A percentile compares a stretch with the other conserved stretches of the same genome.
phyloP scores from a whole-genome alignment of 2,797 vertebrate genomes.

The Anguilla obscura region DNA sequence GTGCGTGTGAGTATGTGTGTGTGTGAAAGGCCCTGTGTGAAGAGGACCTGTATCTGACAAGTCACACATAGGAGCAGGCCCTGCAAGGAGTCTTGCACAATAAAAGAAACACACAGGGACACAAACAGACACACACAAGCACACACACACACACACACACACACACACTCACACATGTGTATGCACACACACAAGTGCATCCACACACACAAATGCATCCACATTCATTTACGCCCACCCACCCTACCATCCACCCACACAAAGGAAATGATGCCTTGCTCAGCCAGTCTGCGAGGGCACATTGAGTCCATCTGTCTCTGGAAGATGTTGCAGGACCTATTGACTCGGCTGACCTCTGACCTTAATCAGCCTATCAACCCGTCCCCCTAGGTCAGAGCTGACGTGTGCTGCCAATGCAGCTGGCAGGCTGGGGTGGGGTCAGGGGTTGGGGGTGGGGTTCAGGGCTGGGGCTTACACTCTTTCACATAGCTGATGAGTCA shows the following conservation, averaged over 20 bases:
- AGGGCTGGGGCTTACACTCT: slow-evolving; percentile 29
- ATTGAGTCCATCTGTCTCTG: slow-evolving; percentile 43
- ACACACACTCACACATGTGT: slow-evolving; percentile 22
- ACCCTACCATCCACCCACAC: slow-evolving; percentile 1
- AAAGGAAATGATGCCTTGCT: not conserved
- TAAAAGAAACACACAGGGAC: not conserved
- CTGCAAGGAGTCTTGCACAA: not conserved
- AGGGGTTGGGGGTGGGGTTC: slow-evolving; percentile 7
- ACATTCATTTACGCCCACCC: not conserved
- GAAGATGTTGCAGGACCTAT: slow-evolving; percentile 31
- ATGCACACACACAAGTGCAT: slow-evolving; percentile 4
- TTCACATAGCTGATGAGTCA: slow-evolving; percentile 20
- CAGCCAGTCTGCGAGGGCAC: not conserved
- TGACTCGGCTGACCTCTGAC: slow-evolving; percentile 45
- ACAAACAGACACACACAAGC: not conserved
- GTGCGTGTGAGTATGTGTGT: slow-evolving; percentile 13
- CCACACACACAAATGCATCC: slow-evolving; percentile 5
- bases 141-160: not conserved
- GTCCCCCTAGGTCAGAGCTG: slow-evolving; percentile 37
- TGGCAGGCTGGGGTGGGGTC: slow-evolving; percentile 24
- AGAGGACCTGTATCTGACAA: not conserved
- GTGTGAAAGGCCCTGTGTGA: not conserved
- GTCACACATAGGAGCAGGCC: not conserved
- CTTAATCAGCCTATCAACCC: slow-evolving; percentile 32
- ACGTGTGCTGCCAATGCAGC: slow-evolving; percentile 31